phyloP scores from a whole-genome alignment of 2,113 vertebrate species.

The Balaeniceps rex region DNA sequence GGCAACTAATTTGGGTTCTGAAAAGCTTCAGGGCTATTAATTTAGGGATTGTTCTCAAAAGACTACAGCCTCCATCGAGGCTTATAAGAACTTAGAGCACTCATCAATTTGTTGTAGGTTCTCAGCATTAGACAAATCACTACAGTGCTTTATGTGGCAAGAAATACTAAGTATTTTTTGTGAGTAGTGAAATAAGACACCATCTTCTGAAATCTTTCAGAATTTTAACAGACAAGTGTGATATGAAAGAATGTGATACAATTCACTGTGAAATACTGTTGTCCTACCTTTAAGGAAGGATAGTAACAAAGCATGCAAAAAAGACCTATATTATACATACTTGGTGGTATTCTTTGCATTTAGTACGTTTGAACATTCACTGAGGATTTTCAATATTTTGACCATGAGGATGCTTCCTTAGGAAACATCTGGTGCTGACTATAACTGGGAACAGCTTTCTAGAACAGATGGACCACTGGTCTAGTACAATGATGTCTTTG shows the following conservation, averaged over 20 bases:
- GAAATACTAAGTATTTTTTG: neutral
- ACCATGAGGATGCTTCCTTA: slow-evolving; percentile 30
- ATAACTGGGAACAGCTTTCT: neutral
- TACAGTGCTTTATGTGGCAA: neutral
- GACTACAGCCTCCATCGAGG: neutral
- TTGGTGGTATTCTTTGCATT: neutral
- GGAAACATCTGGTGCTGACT: slow-evolving; percentile 47
- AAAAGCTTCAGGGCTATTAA: neutral
- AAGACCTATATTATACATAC: neutral
- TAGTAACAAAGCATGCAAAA: neutral
- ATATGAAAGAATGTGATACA: neutral
- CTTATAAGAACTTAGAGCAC: neutral
- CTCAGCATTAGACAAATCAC: neutral
- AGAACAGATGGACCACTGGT: slow-evolving; percentile 1
- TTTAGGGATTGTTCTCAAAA: neutral
- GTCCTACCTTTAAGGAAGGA: neutral
- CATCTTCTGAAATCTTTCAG: neutral
- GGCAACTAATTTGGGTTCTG: neutral
- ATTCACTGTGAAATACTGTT: neutral
- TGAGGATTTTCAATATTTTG: neutral
- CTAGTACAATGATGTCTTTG: slow-evolving; percentile 26
- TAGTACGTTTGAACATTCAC: neutral
- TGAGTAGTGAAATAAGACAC: neutral
- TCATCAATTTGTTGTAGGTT: neutral
- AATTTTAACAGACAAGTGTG: neutral